These are phyloP conservation scores for Tiphia femorata DNA, from an alignment of 2,888 invertebrate species.

Conservation along the genomic window DNA sequence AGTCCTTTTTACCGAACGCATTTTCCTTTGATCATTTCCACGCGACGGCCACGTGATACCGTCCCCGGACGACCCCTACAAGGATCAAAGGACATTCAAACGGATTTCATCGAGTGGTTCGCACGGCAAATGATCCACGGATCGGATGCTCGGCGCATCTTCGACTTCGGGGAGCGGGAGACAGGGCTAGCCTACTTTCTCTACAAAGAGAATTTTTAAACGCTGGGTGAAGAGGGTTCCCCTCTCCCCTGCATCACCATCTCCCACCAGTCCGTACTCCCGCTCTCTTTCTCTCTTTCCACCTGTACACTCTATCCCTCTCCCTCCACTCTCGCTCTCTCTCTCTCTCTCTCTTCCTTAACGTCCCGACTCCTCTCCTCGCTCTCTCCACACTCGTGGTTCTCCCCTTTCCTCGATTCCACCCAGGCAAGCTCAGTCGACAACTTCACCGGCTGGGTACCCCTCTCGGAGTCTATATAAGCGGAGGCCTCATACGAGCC, in stretches of 20 bases:
- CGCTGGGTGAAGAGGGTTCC: constrained; percentile 49
- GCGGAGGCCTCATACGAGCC: constrained; percentile 52
- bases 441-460: constrained; percentile 33
- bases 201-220: constrained; percentile 63
- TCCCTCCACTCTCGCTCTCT: constrained; percentile 8
- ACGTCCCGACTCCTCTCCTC: constrained; percentile 13
- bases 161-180: constrained; percentile 33
- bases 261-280: constrained; percentile 37
- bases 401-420: constrained; percentile 17
- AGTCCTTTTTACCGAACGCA: no score
- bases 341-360: constrained; percentile 9
- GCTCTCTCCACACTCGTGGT: constrained; percentile 5
- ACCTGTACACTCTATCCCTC: constrained; percentile 23
- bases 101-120: no score
- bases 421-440: constrained; percentile 15
- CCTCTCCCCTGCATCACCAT: constrained; percentile 24
- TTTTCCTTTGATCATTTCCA: no score
- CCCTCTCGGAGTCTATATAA: constrained; percentile 66
- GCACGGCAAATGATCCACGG: no score
- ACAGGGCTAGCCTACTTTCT: constrained; percentile 66
- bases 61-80: no score
- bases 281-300: constrained; percentile 17
- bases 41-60: no score
- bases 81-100: no score
- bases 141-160: constrained; percentile 40